Evolutionary conservation across 2,113 vertebrate species (phyloP), one percentile per base, ranked within the genome.

Genomic region (Coracopsis vasa): DNA sequence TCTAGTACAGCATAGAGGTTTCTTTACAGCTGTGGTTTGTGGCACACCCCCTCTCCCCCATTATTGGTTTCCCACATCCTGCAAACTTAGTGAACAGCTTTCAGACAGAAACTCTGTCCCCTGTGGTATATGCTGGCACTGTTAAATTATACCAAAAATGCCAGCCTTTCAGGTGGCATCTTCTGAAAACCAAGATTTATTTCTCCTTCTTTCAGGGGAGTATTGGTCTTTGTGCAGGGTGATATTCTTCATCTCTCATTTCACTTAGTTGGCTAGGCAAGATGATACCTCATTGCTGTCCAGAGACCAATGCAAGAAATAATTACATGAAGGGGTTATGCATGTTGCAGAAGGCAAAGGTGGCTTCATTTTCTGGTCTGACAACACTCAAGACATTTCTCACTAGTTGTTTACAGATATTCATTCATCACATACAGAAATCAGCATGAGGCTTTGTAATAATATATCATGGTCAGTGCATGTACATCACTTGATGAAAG

Each of bases 11-110:
- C 93, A 80, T 24, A 85, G 51, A 39, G 13, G 20, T 65, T 93
- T 86, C 81, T 92, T 93, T 92, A 77, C 42, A 92, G 74, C 67
- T 88, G 54, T 83, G 71, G 81, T 82, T 92, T 95, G 48, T 60
- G 24, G 87, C 41, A 90, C 44, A 3, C 2, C 4, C 4, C 33
- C 2, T 3, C 9, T 5, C 44, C 2, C 12, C 10, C 29, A 19
- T 42, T 70, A 61, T 3, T 90, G 56, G 45, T 71, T 90, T 91
- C 41, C 89, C 90, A 96, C 56, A 90, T 94, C 66, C 79, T 95
- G 62, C 62, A 93, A n/a, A 69, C 9, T 61, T 66, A 10, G 25
- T 47, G 45, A 95, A 73, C 10, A 85, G 31, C 73, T 87, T 94
- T 83, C 37, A 89, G 31, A 85, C 41, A 96, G 79, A 77, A 94